A percentile compares a stretch with the other conserved stretches of the same genome.
Conservation (phyloP, 35 echinoderm and acorn worm species). For the Lytechinus variegatus region DNA sequence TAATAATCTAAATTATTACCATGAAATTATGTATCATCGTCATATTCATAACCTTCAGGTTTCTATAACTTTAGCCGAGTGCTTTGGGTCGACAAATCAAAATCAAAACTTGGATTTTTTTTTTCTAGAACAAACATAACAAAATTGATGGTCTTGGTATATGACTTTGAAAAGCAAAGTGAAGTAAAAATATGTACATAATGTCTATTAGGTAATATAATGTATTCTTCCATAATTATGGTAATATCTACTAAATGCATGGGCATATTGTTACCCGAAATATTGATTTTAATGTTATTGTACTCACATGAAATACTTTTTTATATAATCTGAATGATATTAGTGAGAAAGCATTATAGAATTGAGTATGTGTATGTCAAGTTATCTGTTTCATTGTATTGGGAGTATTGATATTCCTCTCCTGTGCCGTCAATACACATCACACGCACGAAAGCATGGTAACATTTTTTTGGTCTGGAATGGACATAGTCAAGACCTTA, state of each 20-base stretch:
- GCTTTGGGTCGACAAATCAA: neutral
- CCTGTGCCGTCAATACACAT: neutral
- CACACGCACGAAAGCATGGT: neutral
- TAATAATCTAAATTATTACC: neutral
- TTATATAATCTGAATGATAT: constrained; percentile 30
- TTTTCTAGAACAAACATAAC: neutral
- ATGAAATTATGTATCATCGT: neutral
- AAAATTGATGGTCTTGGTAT: neutral
- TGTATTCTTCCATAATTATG: neutral
- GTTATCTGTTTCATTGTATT: constrained; percentile 16
- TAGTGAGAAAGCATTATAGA: neutral
- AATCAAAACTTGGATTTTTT: neutral
- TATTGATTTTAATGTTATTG: neutral
- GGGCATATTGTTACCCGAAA: constrained; percentile 11
- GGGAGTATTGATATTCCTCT: neutral
- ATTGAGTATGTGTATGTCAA: constrained; percentile 10
- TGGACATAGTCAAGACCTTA: neutral
- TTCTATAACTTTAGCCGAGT: neutral
- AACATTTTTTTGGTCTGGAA: neutral
- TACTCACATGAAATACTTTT: constrained; percentile 37
- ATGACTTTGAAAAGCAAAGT: neutral
- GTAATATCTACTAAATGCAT: neutral
- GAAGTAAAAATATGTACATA: neutral
- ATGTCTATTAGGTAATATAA: neutral
- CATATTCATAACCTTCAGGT: neutral